Conservation (phyloP, 2,113 vertebrate genomes). For the Ageneiosus marmoratus region DNA sequence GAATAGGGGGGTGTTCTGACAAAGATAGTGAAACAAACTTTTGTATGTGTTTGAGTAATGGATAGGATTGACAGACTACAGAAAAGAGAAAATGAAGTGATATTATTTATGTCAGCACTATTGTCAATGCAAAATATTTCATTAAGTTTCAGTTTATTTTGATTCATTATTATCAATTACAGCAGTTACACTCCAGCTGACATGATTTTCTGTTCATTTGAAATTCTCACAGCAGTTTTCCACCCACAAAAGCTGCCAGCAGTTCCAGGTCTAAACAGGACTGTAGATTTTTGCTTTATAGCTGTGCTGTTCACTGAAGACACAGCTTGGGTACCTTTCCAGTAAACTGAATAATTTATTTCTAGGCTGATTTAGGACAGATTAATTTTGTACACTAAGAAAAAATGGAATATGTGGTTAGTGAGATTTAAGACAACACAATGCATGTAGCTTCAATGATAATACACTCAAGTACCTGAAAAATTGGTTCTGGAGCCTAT, state of each 20-base stretch:
- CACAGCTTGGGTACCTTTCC: not conserved
- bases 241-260: not conserved
- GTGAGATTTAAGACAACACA: too few relatives aligned
- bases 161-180: slow-evolving; percentile 53
- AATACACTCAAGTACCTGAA: too few relatives aligned
- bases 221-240: slow-evolving; percentile 25
- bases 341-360: not conserved
- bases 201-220: slow-evolving; percentile 47
- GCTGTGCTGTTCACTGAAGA: not conserved
- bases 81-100: not conserved
- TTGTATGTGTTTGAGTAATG: not conserved
- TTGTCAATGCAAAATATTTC: slow-evolving; percentile 46
- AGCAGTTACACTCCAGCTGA: slow-evolving; percentile 37
- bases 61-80: not conserved
- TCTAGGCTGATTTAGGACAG: too few relatives aligned
- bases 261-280: not conserved
- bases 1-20: too few relatives aligned
- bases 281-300: not conserved
- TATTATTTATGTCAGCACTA: not conserved
- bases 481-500: too few relatives aligned
- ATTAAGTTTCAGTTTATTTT: slow-evolving; percentile 53
- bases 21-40: too few relatives aligned
- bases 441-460: too few relatives aligned
- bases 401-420: too few relatives aligned
- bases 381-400: too few relatives aligned